Base-by-base conservation (phyloP, 1,140 invertebrate genomes). In the Drosophila miranda region DNA sequence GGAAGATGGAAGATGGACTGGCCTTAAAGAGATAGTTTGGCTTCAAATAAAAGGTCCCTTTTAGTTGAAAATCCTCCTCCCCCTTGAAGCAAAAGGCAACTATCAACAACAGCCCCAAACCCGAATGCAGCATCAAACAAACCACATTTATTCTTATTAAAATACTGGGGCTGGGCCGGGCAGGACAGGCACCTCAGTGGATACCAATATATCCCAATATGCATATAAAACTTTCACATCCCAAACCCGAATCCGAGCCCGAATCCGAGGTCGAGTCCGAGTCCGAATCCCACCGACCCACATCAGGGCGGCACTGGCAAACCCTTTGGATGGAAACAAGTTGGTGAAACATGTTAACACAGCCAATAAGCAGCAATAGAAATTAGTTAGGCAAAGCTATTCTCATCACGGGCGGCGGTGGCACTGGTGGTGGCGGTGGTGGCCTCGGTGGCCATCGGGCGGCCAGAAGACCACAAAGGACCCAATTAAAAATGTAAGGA, bases 401-500 rank as follows among this genome's bases (percentile, higher is more conserved):
- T 77, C 82, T 68, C 83, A 86, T 87, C 82, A 87, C 66, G 81
- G 77, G 61, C 75, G 61, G 30, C 30, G 1, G 9, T 3, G 9
- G 30, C 30, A 4, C 11, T 11, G 9, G 34, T 9, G 3, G 23
- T 26, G 23, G 23, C 4, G 23, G 3, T 23, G 28, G 28, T 30
- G 28, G 28, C 28, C 2, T 23, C 23, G 23, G 28, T 8, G 34
- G 34, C 34, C 34, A 38, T 38, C 34, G 34, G 34, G 34, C 34
- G 34, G 34, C 34, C 34, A 38, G 34, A 67, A 74, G 23, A 26
- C 80, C 83, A 88, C 83, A 88, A 88, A 88, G 83, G 83, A 89
- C 83, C 83, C 83, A 88, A 88, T 88, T 88, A 88, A 83, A 88
- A 89, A 88, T 88, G 83, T 88, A 83, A 88, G 82, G 82, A 86